These are phyloP conservation scores for Steatocranus sp. DNA, from an alignment of 2,797 vertebrate species.

Conservation along the genomic window DNA sequence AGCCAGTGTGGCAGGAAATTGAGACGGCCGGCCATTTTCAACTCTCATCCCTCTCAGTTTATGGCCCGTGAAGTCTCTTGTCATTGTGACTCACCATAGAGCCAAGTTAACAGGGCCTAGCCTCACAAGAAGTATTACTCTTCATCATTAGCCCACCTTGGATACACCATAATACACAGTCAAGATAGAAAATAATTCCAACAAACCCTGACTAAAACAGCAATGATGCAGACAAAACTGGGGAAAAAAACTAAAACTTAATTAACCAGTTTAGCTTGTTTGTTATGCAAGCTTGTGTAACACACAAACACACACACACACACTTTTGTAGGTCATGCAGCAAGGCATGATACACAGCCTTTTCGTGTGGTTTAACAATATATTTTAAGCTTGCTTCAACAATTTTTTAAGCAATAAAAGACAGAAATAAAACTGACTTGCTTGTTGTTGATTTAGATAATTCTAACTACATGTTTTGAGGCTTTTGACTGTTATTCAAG, in stretches of 20 bases:
- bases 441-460: neutral
- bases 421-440: neutral
- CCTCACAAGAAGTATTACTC: conserved; percentile 55
- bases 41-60: conserved; percentile 72
- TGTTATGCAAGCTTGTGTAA: neutral
- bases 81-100: conserved; percentile 69
- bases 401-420: neutral
- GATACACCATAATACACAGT: conserved; percentile 30
- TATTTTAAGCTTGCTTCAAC: neutral
- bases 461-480: neutral
- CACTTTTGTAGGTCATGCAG: neutral
- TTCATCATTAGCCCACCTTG: conserved; percentile 58
- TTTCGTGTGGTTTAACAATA: neutral
- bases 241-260: neutral
- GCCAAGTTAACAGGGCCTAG: conserved; percentile 76
- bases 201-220: neutral
- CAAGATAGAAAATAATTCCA: conserved; percentile 5
- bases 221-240: neutral
- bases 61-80: conserved; percentile 76
- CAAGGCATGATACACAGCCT: neutral
- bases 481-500: neutral
- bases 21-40: conserved; percentile 72
- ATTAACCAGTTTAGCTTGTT: conserved; percentile 7
- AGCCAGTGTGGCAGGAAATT: conserved; percentile 78
- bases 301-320: neutral